Evolutionary conservation across 64 coral and sea anemone genomes (phyloP).

Genomic region (Platygyra sinensis): DNA sequence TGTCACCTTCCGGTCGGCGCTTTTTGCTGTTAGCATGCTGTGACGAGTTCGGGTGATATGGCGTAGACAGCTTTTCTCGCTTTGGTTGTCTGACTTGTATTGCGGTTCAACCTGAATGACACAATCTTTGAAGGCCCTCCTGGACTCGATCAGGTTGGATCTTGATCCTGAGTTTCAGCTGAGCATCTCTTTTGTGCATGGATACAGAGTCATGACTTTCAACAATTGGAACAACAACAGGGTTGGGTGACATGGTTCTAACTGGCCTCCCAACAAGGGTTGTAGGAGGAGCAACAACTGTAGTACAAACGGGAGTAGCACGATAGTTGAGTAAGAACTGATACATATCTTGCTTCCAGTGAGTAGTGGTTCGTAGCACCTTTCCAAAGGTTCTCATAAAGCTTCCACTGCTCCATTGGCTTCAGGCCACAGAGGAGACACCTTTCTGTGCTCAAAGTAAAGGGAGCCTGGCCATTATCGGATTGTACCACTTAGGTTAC

Average conservation of each 20-base stretch:
- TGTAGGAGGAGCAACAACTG: too few relatives aligned
- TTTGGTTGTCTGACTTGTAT: slow-evolving; percentile 52
- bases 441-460: not conserved
- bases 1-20: slow-evolving; percentile 17
- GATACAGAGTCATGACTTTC: slow-evolving; percentile 6
- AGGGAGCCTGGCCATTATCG: not conserved
- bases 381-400: too few relatives aligned
- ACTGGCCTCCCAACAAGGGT: too few relatives aligned
- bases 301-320: too few relatives aligned
- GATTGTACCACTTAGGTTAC: slow-evolving; percentile 35
- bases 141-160: slow-evolving; percentile 20
- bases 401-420: too few relatives aligned
- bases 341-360: too few relatives aligned
- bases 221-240: not conserved
- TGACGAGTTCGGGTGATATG: slow-evolving; percentile 31
- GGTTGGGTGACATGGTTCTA: too few relatives aligned
- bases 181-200: slow-evolving; percentile 23
- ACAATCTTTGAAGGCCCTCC: slow-evolving; percentile 12
- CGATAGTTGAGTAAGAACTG: too few relatives aligned
- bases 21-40: slow-evolving; percentile 57
- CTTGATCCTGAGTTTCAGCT: slow-evolving; percentile 31
- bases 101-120: slow-evolving; percentile 37
- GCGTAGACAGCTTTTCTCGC: slow-evolving; percentile 60
- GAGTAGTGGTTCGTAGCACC: too few relatives aligned
- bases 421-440: too few relatives aligned